phyloP scores from a whole-genome alignment of 2,113 vertebrate genomes.

The Tauraco erythrolophus region DNA sequence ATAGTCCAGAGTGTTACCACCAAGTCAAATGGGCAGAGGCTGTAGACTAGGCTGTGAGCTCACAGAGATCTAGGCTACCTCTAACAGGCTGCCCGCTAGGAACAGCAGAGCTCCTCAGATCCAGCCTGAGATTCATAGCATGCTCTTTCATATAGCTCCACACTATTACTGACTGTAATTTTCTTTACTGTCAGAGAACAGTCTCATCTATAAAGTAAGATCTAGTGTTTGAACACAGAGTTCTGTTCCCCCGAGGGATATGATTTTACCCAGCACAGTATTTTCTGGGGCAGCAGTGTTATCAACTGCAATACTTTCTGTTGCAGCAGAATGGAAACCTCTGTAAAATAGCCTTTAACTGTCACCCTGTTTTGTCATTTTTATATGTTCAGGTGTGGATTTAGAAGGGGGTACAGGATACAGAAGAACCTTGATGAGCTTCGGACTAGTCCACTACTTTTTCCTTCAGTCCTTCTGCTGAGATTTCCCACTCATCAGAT shows the following conservation, averaged over 20 bases:
- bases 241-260: background rate
- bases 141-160: background rate
- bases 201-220: slow-evolving; percentile 10
- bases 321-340: background rate
- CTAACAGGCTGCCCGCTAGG: background rate
- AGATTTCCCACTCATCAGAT: background rate
- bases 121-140: background rate
- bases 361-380: background rate
- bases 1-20: background rate
- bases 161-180: background rate
- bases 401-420: background rate
- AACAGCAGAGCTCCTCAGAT: background rate
- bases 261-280: background rate
- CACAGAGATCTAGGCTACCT: background rate
- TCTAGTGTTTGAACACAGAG: background rate
- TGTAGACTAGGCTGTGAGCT: background rate
- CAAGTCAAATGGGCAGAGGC: background rate
- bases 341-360: slow-evolving; percentile 9
- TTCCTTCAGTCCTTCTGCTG: background rate
- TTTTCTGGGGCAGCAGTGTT: background rate
- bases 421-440: background rate
- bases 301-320: background rate
- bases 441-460: background rate
- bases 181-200: background rate
- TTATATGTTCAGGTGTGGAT: background rate